Conservation (phyloP, 2,113 vertebrate genomes). For the Hystrix brachyura region DNA sequence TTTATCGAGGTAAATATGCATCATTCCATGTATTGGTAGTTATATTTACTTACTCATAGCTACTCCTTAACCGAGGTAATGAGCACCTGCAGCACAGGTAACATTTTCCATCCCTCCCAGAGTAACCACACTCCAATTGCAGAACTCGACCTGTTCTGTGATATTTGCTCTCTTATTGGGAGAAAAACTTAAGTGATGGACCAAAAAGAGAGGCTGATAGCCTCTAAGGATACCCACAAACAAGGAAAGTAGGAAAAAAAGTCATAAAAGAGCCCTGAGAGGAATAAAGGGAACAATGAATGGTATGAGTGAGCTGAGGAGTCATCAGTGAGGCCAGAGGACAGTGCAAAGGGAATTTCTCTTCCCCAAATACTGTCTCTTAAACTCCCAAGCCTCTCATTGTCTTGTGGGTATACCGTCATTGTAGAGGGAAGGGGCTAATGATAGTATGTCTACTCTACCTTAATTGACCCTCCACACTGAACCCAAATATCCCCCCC, state of each 20-base stretch:
- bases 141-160: not conserved
- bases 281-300: constrained; percentile 26
- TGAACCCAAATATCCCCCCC: not conserved
- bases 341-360: not conserved
- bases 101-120: constrained; percentile 49
- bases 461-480: not conserved
- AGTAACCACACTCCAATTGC: not conserved
- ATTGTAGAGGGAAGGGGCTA: not conserved
- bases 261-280: not conserved
- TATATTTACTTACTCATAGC: constrained; percentile 49
- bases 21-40: not conserved
- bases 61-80: constrained; percentile 26
- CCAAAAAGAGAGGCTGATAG: not conserved
- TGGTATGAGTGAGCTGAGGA: not conserved
- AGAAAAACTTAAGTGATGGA: constrained; percentile 9
- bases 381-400: not conserved
- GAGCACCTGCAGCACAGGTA: constrained; percentile 47
- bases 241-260: not conserved
- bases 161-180: constrained; percentile 28
- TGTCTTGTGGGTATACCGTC: not conserved
- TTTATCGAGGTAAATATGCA: constrained; percentile 66
- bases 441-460: not conserved
- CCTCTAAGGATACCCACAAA: not conserved
- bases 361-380: not conserved
- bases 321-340: not conserved